Evolutionary conservation across 2,888 invertebrate genomes (phyloP), one percentile per base, ranked within the genome.

Genomic region (Ptychoptera albimana): DNA sequence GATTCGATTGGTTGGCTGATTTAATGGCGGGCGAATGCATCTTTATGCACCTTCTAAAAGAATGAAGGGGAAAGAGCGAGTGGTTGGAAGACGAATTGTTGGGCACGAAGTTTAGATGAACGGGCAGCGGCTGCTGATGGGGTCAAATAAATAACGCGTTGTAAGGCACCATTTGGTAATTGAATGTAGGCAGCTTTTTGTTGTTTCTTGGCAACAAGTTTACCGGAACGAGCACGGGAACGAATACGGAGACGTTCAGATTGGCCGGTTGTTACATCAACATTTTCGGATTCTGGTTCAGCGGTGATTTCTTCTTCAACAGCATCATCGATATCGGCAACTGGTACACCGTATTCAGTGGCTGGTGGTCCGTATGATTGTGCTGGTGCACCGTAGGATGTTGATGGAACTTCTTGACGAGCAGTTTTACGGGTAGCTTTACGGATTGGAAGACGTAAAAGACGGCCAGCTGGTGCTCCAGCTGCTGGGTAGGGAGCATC

Each of bases 91-190:
- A 23, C 23, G 7, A 23, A 23, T 23, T 3, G 23, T 23, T 23
- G 23, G 7, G 23, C 23, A 7, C 23, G 23, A 23, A 23, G 23
- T 23, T 23, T 23, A 23, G 4, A 3, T 23, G 23, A 23, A 23
- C 23, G 23, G 7, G 23, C 23, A 23, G 23, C 23, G n/a, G n/a
- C 8, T 23, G 15, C 34, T 4, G 29, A 15, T n/a, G 42, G 16
- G 9, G 75, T 75, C 47, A 70, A 66, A 61, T 74, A 79, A 51
- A 69, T 70, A 11, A 79, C 73, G 46, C 72, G 68, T 53, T 79
- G 79, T 2, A 79, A 66, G 50, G 75, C 69, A 3, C 77, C 73
- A 47, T 67, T 71, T 2, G 78, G 78, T 48, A 79, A 66, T 35
- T 78, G 70, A 8, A 79, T 68, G 58, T 79, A 79, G 29, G 73